Conservation (phyloP, 2,888 invertebrate genomes). For the Amphipyra berbera region DNA sequence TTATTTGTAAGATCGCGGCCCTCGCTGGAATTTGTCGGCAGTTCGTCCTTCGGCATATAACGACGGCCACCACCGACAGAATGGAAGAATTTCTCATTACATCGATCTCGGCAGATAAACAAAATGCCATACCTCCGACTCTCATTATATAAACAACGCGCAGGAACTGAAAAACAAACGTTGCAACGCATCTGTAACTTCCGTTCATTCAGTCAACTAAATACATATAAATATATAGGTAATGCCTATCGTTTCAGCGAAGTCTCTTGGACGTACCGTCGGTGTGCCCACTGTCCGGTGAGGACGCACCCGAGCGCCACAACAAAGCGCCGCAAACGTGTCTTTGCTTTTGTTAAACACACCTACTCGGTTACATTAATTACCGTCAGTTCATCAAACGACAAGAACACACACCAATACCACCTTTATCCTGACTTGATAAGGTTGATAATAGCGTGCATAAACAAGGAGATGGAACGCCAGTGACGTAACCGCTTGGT, state of each 20-base stretch:
- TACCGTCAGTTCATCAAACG: slow-evolving; percentile 32
- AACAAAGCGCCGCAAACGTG: slow-evolving; percentile 32
- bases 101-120: slow-evolving; percentile 31
- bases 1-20: not conserved
- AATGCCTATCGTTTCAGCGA: too few species aligned
- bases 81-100: slow-evolving; percentile 42
- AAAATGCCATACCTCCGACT: slow-evolving; percentile 15
- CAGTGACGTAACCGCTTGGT: slow-evolving; percentile 20
- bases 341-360: slow-evolving; percentile 47
- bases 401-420: not conserved
- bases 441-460: slow-evolving; percentile 8
- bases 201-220: too few species aligned
- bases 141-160: slow-evolving; percentile 14
- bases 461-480: not conserved
- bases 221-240: too few species aligned
- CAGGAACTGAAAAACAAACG: not conserved
- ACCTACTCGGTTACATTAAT: slow-evolving; percentile 46
- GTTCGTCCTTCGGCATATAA: slow-evolving; percentile 8
- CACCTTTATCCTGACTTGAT: not conserved
- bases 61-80: slow-evolving; percentile 19
- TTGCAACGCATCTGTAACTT: too few species aligned
- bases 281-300: too few species aligned
- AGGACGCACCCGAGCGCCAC: slow-evolving; percentile 9
- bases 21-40: slow-evolving; percentile 6
- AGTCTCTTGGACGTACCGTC: too few species aligned